Conservation (phyloP, 2,888 invertebrate species). For the Cheilosia pagana region DNA sequence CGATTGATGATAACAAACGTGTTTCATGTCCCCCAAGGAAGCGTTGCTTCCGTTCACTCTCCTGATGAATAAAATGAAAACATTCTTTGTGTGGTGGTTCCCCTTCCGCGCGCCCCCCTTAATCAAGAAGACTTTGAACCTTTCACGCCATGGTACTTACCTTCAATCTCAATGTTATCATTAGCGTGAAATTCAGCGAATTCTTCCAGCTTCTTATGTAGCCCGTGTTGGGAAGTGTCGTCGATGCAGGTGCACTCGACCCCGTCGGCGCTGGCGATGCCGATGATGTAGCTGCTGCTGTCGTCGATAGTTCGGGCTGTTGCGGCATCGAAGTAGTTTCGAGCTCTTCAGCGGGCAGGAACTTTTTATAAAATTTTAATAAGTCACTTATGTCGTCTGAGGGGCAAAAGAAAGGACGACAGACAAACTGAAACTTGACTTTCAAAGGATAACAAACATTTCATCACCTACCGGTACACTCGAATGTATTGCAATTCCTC, state of each 20-base stretch:
- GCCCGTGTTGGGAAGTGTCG: conserved; percentile 81
- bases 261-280: conserved; percentile 40
- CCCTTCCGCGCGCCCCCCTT: not conserved
- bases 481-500: conserved; percentile 83
- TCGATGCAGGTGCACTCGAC: conserved; percentile 75
- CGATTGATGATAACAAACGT: conserved; percentile 62
- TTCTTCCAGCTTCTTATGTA: conserved; percentile 81
- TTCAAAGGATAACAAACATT: not conserved
- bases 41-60: conserved; percentile 40
- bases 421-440: not conserved
- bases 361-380: conserved; percentile 82
- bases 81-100: conserved; percentile 3
- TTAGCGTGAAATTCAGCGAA: conserved; percentile 82
- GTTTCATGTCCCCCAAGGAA: conserved; percentile 61
- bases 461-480: conserved; percentile 81
- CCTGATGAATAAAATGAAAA: conserved; percentile 41
- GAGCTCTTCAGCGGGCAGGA: conserved; percentile 79
- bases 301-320: conserved; percentile 55
- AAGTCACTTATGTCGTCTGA: conserved; percentile 83
- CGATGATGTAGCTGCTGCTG: conserved; percentile 43
- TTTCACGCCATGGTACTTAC: conserved; percentile 76
- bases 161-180: conserved; percentile 82
- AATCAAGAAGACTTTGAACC: conserved; percentile 14
- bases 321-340: conserved; percentile 65
- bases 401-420: conserved; percentile 47